Evolutionary conservation across 2,888 invertebrate species (phyloP).

Genomic region (Marasmarcha lunaedactyla): DNA sequence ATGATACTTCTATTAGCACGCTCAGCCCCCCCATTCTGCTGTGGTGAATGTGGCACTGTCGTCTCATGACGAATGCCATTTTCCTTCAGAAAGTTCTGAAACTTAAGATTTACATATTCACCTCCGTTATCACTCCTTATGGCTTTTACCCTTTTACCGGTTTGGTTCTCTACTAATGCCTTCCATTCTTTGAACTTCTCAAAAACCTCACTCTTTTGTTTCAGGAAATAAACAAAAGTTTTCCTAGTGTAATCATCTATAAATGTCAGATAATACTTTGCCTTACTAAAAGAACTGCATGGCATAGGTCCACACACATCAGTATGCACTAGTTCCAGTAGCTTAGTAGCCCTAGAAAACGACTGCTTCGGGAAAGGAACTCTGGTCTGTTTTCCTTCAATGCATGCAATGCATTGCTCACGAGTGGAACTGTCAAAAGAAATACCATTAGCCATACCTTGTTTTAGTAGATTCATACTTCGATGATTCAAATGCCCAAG

Average conservation of each 20-base stretch:
- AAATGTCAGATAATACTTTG: conserved; percentile 6
- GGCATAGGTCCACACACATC: conserved; percentile 7
- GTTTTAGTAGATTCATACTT: conserved; percentile 1
- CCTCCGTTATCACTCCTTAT: conserved; percentile 6
- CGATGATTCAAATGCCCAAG: conserved; percentile 1
- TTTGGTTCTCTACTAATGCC: conserved; percentile 3
- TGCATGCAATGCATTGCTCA: neutral
- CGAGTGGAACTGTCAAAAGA: conserved; percentile 1
- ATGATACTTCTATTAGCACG: conserved; percentile 14
- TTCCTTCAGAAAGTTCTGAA: conserved; percentile 7
- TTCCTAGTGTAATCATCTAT: conserved; percentile 8
- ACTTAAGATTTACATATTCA: conserved; percentile 10
- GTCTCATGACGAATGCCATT: conserved; percentile 19
- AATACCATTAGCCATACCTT: conserved; percentile 4
- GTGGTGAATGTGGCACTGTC: conserved; percentile 20
- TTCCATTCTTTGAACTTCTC: too few relatives aligned
- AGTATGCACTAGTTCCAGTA: conserved; percentile 7
- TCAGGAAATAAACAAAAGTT: conserved; percentile 12
- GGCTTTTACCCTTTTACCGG: conserved; percentile 7
- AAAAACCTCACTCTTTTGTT: conserved; percentile 7
- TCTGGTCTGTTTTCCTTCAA: conserved; percentile 9
- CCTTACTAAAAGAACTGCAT: neutral
- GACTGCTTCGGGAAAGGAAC: conserved; percentile 11
- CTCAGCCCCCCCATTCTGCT: conserved; percentile 27
- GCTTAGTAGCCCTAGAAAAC: conserved; percentile 6